Conservation (phyloP, 2,888 invertebrate genomes). For the Acrobasis repandana region DNA sequence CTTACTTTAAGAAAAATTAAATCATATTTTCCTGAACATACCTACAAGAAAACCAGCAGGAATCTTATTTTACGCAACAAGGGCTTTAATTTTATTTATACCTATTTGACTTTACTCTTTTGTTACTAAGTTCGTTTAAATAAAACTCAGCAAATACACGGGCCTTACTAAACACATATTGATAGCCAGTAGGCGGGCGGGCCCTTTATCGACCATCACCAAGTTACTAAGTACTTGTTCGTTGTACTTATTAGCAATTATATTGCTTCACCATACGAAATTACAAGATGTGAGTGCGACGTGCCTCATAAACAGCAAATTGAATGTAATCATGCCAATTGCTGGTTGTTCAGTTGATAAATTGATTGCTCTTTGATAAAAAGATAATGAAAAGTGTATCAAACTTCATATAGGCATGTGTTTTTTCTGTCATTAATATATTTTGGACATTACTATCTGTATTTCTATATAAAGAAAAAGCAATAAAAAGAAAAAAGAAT, state of each 20-base stretch:
- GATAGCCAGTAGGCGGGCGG: constrained; percentile 16
- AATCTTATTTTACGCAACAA: too few species aligned
- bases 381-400: background rate
- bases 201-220: constrained; percentile 15
- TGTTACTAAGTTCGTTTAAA: constrained; percentile 13
- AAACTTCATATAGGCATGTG: too few species aligned
- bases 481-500: too few species aligned
- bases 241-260: constrained; percentile 16
- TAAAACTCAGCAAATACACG: background rate
- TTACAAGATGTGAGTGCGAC: constrained; percentile 16
- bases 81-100: too few species aligned
- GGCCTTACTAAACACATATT: constrained; percentile 2
- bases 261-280: constrained; percentile 18
- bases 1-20: too few species aligned
- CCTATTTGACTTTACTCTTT: background rate
- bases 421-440: too few species aligned
- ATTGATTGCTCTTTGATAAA: constrained; percentile 2
- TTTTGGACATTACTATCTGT: too few species aligned
- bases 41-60: too few species aligned
- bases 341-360: background rate
- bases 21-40: too few species aligned
- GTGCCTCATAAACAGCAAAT: constrained; percentile 15
- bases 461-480: too few species aligned
- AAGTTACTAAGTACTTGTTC: constrained; percentile 15
- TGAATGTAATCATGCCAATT: constrained; percentile 12